Evolutionary conservation across 2,113 vertebrate genomes (phyloP).

Genomic region (Grallaria varia): DNA sequence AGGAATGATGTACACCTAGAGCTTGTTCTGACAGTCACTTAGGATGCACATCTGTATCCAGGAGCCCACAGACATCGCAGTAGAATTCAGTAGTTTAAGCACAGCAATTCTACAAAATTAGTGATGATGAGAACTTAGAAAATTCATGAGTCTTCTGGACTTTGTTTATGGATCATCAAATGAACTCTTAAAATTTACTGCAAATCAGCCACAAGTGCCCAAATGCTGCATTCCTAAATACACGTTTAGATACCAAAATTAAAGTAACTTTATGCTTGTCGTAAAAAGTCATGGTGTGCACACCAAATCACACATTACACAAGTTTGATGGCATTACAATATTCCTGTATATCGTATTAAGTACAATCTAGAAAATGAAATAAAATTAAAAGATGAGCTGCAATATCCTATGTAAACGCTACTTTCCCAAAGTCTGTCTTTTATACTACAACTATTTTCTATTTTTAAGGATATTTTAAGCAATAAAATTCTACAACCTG

Average conservation of each 20-base stretch:
- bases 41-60: rapidly evolving
- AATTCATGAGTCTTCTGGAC: background rate
- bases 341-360: background rate
- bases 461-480: background rate
- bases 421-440: background rate
- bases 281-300: background rate
- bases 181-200: background rate
- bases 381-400: background rate
- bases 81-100: background rate
- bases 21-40: background rate
- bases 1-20: background rate
- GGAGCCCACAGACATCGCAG: background rate
- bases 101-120: background rate
- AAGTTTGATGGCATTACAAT: background rate
- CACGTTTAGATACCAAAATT: background rate
- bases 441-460: background rate
- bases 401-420: background rate
- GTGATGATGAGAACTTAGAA: background rate
- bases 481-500: background rate
- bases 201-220: background rate
- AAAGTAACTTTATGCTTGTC: background rate
- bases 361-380: background rate
- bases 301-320: background rate
- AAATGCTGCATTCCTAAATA: background rate
- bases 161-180: background rate